Conservation (phyloP, 2,113 vertebrate species). For the Alligator sinensis region DNA sequence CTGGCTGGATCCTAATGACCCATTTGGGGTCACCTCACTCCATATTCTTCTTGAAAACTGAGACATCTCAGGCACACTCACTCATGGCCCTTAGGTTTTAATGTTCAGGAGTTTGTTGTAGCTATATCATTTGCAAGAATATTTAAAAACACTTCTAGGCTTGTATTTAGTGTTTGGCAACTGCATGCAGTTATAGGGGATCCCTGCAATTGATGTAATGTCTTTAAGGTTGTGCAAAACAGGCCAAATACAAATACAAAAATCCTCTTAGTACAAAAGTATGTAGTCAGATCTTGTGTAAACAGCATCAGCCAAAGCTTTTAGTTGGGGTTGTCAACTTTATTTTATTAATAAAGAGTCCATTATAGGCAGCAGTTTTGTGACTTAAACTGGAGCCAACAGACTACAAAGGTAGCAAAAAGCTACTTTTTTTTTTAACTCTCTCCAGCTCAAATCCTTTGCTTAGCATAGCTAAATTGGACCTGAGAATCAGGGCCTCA, state of each 20-base stretch:
- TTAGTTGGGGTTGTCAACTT: not conserved
- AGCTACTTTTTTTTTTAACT: not conserved
- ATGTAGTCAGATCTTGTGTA: not conserved
- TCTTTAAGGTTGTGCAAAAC: not conserved
- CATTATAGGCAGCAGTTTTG: not conserved
- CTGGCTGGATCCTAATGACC: not conserved
- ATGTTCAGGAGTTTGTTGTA: not conserved
- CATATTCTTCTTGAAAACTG: not conserved
- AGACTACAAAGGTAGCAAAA: not conserved
- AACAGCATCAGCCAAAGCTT: not conserved
- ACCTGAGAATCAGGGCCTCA: not conserved
- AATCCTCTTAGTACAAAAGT: not conserved
- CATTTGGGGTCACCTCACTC: not conserved
- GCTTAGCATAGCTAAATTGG: not conserved
- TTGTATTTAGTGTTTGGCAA: not conserved
- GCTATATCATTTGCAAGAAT: not conserved
- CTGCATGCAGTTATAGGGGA: not conserved
- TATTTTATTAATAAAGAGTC: not conserved
- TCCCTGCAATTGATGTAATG: not conserved
- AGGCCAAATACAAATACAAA: not conserved
- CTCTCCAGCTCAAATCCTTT: not conserved
- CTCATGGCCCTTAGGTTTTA: not conserved
- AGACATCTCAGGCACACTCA: not conserved
- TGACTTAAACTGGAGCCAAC: not conserved
- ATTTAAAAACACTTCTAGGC: not conserved